A percentile compares a stretch with the other conserved stretches of the same genome.
Evolutionary conservation across 2,797 vertebrate genomes (phyloP).

Genomic region (Mus spretus): DNA sequence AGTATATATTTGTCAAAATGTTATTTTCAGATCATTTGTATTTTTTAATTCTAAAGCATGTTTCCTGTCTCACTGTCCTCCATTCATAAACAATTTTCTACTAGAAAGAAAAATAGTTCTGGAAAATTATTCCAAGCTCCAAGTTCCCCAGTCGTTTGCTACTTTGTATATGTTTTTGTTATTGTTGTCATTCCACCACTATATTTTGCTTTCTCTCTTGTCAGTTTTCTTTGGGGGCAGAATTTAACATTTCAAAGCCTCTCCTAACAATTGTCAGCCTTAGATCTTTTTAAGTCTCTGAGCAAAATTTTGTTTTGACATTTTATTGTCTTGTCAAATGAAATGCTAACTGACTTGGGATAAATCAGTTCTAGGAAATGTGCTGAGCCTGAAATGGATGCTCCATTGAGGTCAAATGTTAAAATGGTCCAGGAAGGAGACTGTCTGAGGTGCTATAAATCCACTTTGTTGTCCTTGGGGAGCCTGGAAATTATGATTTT

Average conservation of each 20-base stretch:
- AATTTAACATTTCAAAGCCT: slow-evolving; percentile 8
- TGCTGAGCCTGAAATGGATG: neutral
- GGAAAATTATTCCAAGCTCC: neutral
- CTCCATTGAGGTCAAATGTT: slow-evolving; percentile 1
- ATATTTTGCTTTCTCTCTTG: neutral
- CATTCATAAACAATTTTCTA: neutral
- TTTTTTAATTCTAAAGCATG: neutral
- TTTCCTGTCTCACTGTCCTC: neutral
- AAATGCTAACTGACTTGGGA: neutral
- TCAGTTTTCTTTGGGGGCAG: neutral
- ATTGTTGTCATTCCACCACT: neutral
- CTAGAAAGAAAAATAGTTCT: neutral
- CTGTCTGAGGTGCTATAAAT: neutral
- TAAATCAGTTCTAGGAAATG: neutral
- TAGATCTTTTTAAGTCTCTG: slow-evolving; percentile 35
- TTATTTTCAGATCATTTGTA: neutral
- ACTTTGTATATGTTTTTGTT: neutral
- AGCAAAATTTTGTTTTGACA: neutral
- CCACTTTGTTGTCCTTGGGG: neutral
- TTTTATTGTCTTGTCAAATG: neutral
- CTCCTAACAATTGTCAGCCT: neutral
- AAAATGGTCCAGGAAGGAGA: slow-evolving; percentile 30
- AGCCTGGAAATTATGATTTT: neutral
- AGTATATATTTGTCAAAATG: neutral
- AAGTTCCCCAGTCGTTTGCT: neutral